Base-by-base conservation (phyloP, 35 echinoderm and acorn worm genomes). In the Acanthaster planci region DNA sequence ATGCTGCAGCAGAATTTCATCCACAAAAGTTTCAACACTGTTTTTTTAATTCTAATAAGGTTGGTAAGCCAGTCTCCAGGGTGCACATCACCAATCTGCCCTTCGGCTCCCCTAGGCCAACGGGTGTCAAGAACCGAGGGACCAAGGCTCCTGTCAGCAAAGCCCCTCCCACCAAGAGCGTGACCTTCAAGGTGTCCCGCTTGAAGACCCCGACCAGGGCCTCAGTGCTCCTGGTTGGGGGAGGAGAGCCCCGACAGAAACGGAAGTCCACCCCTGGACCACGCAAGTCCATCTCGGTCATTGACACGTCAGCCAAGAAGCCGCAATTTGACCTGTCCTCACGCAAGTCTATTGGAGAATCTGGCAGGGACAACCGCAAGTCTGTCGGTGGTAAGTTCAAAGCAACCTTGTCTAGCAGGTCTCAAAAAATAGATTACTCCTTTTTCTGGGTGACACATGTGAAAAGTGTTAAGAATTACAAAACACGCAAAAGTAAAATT, bases 191-290 rank as follows among this genome's bases (percentile, higher is more conserved):
- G 59, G 76, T 81, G n/a, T 91, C 93, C 2, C 86, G 87, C 8
- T 88, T 95, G 27, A 95, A 95, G 55, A 90, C 90, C 21, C 91
- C 94, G 31, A 80, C 76, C 21, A 85, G 78, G 58, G 59, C 80
- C 7, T 27, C 38, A 8, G 56, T 76, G 8, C 76, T 86, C 27
- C 36, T 81, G 16, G 55, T 57, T 86, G 87, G 80, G 12, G 79
- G 32, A 38, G 77, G n/a, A 55, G 77, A 22, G 76, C 54, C 37
- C 40, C 35, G 17, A 32, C 31, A 81, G 81, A 89, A 86, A 55
- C 77, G 85, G 17, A 54, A 60, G 29, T 55, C 84, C 21, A 93
- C 87, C 9, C 84, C 95, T 1, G 85, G 87, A 22, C 39, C 59
- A 10, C 53, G 87, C 17, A 92, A 93, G 78, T 86, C 90, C 0